Percentiles rank a stretch among this genome's conserved stretches.
phyloP scores from a whole-genome alignment of 2,113 vertebrate genomes.

The Salvelinus alpinus region DNA sequence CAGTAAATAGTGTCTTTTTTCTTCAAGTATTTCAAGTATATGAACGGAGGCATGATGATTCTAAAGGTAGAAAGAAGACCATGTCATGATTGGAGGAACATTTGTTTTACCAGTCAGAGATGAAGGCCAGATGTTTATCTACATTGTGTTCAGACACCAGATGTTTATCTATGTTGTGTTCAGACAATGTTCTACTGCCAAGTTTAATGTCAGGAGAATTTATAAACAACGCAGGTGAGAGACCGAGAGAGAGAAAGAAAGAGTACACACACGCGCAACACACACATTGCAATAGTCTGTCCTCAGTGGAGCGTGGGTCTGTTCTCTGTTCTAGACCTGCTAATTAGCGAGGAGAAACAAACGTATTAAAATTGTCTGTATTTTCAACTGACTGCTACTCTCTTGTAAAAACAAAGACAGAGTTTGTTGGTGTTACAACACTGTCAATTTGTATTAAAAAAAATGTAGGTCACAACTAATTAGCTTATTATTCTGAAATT shows the following conservation, averaged over 20 bases:
- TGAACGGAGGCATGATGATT: conserved; percentile 47
- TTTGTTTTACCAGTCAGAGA: conserved; percentile 68
- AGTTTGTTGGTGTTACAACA: conserved; percentile 24
- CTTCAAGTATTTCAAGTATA: too few relatives aligned
- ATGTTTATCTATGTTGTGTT: conserved; percentile 59
- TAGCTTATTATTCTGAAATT: too few relatives aligned
- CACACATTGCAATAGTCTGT: conserved; percentile 37
- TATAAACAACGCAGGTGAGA: conserved; percentile 63
- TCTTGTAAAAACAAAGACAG: neutral
- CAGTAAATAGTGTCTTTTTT: conserved; percentile 17
- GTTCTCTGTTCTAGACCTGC: conserved; percentile 45
- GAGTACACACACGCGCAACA: neutral
- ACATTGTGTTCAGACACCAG: conserved; percentile 37
- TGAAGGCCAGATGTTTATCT: conserved; percentile 61
- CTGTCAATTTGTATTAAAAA: conserved; percentile 25
- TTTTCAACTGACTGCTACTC: conserved; percentile 11
- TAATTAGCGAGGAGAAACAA: conserved; percentile 68
- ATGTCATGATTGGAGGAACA: conserved; percentile 62
- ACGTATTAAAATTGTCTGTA: conserved; percentile 47
- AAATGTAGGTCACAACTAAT: neutral
- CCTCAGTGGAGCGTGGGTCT: conserved; percentile 63
- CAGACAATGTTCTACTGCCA: conserved; percentile 64
- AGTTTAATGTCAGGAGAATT: conserved; percentile 63
- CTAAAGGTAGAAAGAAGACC: conserved; percentile 40
- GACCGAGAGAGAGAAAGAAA: neutral